Evolutionary conservation across 2,797 vertebrate genomes (phyloP), one percentile per base, ranked within the genome.

Genomic region (Sandelia bainsii): DNA sequence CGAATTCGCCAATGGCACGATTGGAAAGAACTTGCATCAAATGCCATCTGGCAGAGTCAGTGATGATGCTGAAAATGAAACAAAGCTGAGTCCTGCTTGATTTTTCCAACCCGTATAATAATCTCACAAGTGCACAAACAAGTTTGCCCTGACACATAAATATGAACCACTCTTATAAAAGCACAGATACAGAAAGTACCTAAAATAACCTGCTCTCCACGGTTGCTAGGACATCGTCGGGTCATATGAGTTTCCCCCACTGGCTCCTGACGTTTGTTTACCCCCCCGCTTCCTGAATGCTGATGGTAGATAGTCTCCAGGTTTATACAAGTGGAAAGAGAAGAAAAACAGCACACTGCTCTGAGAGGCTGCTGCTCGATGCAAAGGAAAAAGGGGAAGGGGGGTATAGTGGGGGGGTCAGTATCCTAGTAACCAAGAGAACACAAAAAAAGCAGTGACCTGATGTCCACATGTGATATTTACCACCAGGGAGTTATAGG

Each of bases 271-370:
- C 61, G 22, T 82, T 82, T 90, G 90, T 93, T 93, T 92, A 93
- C 67, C 75, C 76, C 77, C 32, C 69, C 63, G 80, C 82, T 92
- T 93, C 93, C 93, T 92, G 91, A 90, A 93, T 80, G 82, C 88
- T 90, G 91, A 93, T 87, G 90, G 88, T 69, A 89, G 80, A 92
- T 85, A 84, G 67, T 67, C 74, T 75, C 45, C 73, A 82, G 64
- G 79, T 92, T 92, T 92, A 92, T 69, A 88, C 70, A 77, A 88
- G 77, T 48, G 73, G 75, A 81, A 34, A 37, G 60, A 83, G 80
- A 87, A 73, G 79, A 69, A 79, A 81, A 89, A 83, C 85, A 89
- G 84, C 71, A 56, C 69, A 59, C 77, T 54, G 69, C 72, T 77
- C 60, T 39, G 45, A 83, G 62, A 81, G 72, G 65, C 75, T 63